phyloP scores from a whole-genome alignment of 1,140 invertebrate species.

The Diorhabda sublineata region DNA sequence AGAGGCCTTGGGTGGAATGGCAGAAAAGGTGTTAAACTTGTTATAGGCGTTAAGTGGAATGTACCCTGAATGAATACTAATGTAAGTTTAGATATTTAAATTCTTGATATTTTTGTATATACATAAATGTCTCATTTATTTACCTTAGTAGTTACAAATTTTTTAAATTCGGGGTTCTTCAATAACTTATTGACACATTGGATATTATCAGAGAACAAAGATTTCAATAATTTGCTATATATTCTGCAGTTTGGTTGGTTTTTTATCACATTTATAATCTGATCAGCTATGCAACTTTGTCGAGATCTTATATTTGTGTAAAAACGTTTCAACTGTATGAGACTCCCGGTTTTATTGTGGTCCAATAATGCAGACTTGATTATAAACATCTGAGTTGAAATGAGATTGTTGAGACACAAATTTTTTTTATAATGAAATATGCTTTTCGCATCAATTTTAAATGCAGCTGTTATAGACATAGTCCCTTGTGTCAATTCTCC shows the following conservation, averaged over 20 bases:
- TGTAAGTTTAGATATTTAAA: no score
- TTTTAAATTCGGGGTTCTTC: constrained; percentile 49
- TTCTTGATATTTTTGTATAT: no score
- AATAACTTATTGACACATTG: constrained; percentile 52
- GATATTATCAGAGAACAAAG: constrained; percentile 41
- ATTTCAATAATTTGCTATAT: constrained; percentile 53
- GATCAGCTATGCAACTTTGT: constrained; percentile 52
- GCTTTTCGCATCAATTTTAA: constrained; percentile 27
- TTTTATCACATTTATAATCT: constrained; percentile 56
- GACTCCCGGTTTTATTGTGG: constrained; percentile 44
- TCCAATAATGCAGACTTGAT: constrained; percentile 41
- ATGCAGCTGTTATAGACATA: constrained; percentile 53
- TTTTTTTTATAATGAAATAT: constrained; percentile 65
- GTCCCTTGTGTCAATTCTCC: constrained; percentile 70
- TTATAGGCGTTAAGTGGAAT: no score
- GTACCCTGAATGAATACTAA: no score
- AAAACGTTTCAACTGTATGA: constrained; percentile 61
- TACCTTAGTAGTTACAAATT: constrained; percentile 47
- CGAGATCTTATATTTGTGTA: constrained; percentile 57
- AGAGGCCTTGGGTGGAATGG: no score
- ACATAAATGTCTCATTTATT: neutral
- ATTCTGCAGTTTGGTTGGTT: constrained; percentile 52
- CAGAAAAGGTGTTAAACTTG: no score
- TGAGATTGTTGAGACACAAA: constrained; percentile 56
- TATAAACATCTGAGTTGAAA: constrained; percentile 58